phyloP scores from a whole-genome alignment of 2,888 invertebrate species.

The Eupithecia subumbrata region DNA sequence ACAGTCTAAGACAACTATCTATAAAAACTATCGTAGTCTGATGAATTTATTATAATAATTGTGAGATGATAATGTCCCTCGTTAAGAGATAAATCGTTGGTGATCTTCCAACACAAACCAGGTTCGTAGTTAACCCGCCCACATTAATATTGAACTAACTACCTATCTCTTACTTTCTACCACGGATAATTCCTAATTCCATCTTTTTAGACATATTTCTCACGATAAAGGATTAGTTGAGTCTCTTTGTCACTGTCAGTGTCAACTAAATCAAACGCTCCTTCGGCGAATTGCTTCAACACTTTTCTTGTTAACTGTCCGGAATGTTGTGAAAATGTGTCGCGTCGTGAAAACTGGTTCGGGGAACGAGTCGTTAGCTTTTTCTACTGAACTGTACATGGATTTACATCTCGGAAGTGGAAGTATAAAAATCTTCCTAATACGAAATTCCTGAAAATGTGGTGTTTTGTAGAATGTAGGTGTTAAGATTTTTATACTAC shows the following conservation, averaged over 20 bases:
- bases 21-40: neutral
- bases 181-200: neutral
- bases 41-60: too few relatives aligned
- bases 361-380: constrained; percentile 27
- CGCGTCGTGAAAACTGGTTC: constrained; percentile 22
- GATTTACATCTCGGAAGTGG: constrained; percentile 4
- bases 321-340: constrained; percentile 34
- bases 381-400: constrained; percentile 15
- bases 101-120: neutral
- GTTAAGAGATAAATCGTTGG: neutral
- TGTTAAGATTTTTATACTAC: too few relatives aligned
- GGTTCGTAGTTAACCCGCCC: neutral
- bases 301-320: constrained; percentile 30
- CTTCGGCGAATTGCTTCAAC: constrained; percentile 25
- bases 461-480: neutral
- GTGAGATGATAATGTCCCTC: too few relatives aligned
- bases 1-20: too few relatives aligned
- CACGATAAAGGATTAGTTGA: neutral
- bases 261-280: neutral
- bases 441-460: constrained; percentile 7
- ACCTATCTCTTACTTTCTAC: neutral
- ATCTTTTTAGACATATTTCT: neutral
- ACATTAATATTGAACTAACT: neutral
- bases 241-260: neutral
- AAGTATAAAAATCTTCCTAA: neutral